A percentile compares a stretch with the other conserved stretches of the same genome.
Evolutionary conservation across 2,888 invertebrate genomes (phyloP).

Genomic region (Tenthredo amoena): DNA sequence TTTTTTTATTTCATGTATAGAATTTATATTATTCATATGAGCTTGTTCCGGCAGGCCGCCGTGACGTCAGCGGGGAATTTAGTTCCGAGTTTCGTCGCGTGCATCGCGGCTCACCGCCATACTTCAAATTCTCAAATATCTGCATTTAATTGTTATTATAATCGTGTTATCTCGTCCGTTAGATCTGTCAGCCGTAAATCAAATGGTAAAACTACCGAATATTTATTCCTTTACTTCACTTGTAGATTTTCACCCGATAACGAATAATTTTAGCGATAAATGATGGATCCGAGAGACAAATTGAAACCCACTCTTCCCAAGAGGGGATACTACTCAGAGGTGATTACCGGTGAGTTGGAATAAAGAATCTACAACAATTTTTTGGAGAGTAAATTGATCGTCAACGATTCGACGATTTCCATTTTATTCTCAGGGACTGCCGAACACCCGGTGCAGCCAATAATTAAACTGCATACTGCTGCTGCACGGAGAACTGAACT

Average conservation of each 20-base stretch:
- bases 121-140: background rate
- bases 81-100: background rate
- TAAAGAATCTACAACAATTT: constrained; percentile 75
- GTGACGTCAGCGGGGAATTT: constrained; percentile 40
- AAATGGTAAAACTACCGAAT: background rate
- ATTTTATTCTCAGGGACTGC: constrained; percentile 58
- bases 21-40: background rate
- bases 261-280: background rate
- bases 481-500: constrained; percentile 70
- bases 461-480: constrained; percentile 49
- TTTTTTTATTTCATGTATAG: background rate
- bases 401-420: constrained; percentile 64
- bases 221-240: background rate
- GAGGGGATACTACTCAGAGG: constrained; percentile 83
- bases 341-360: constrained; percentile 79
- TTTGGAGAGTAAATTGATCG: constrained; percentile 71
- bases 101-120: background rate
- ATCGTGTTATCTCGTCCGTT: background rate
- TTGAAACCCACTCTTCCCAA: constrained; percentile 62
- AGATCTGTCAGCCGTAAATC: background rate
- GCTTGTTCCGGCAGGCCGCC: background rate
- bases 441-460: constrained; percentile 57
- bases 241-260: background rate
- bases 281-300: constrained; percentile 43
- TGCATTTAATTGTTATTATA: background rate